phyloP scores from a whole-genome alignment of 53 echinoderm and acorn worm genomes.

The Henricia sp. region DNA sequence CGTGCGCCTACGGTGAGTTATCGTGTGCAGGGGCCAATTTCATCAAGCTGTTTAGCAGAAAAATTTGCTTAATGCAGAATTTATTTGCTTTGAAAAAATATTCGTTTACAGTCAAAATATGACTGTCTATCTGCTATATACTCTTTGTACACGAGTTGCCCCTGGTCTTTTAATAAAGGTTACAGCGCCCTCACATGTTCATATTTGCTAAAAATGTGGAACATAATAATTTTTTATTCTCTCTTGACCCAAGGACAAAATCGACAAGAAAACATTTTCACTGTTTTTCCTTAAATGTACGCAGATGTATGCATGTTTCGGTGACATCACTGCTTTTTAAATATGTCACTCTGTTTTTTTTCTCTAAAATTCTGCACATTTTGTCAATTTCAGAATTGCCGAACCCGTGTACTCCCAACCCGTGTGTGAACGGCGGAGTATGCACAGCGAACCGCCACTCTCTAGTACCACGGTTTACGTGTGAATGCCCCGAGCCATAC shows the following conservation, averaged over 20 bases:
- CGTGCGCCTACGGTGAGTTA: slow-evolving; percentile 38
- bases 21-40: too few species aligned
- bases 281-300: too few species aligned
- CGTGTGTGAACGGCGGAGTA: slow-evolving; percentile 51
- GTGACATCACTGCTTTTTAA: too few species aligned
- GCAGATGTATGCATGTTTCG: too few species aligned
- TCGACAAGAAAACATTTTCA: too few species aligned
- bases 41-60: too few species aligned
- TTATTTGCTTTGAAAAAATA: too few species aligned
- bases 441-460: slow-evolving; percentile 18
- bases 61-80: too few species aligned
- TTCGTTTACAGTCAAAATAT: not conserved
- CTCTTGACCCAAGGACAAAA: not conserved
- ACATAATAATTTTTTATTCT: not conserved
- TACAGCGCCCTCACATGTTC: not conserved
- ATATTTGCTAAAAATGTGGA: not conserved
- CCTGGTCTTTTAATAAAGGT: not conserved
- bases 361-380: too few species aligned
- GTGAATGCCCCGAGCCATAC: slow-evolving; percentile 10
- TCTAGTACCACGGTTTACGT: slow-evolving; percentile 17
- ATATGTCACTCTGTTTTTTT: too few species aligned
- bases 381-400: slow-evolving; percentile 62
- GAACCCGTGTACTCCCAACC: slow-evolving; percentile 46
- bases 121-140: too few species aligned
- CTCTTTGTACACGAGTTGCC: too few species aligned